Evolutionary conservation across 2,113 vertebrate species (phyloP).

Genomic region (Crocuta crocuta): DNA sequence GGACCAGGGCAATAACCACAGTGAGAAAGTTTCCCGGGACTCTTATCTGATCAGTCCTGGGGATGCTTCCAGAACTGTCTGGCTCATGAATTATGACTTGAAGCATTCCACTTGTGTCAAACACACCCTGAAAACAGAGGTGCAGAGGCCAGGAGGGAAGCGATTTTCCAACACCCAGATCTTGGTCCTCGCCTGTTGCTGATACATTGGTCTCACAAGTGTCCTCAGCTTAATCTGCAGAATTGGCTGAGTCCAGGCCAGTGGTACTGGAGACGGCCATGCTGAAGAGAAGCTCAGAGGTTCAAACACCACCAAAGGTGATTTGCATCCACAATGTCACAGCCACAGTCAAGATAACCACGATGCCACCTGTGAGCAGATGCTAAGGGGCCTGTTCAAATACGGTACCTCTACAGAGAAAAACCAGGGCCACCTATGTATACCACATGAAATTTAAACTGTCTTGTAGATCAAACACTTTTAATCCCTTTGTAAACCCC

Average conservation of each 20-base stretch:
- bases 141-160: background rate
- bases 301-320: background rate
- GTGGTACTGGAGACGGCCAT: background rate
- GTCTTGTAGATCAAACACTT: background rate
- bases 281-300: background rate
- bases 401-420: background rate
- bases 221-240: background rate
- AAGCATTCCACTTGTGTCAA: background rate
- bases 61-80: background rate
- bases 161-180: background rate
- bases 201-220: background rate
- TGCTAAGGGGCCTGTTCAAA: background rate
- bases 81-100: background rate
- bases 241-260: background rate
- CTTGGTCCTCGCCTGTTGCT: background rate
- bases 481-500: background rate
- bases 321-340: background rate
- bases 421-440: background rate
- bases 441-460: background rate
- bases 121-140: background rate
- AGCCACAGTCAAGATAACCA: background rate
- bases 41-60: background rate
- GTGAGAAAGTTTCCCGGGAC: background rate
- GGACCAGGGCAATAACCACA: background rate
- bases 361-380: background rate